Base-by-base conservation (phyloP, 1,140 invertebrate genomes). In the Drosophila parabipectinata region DNA sequence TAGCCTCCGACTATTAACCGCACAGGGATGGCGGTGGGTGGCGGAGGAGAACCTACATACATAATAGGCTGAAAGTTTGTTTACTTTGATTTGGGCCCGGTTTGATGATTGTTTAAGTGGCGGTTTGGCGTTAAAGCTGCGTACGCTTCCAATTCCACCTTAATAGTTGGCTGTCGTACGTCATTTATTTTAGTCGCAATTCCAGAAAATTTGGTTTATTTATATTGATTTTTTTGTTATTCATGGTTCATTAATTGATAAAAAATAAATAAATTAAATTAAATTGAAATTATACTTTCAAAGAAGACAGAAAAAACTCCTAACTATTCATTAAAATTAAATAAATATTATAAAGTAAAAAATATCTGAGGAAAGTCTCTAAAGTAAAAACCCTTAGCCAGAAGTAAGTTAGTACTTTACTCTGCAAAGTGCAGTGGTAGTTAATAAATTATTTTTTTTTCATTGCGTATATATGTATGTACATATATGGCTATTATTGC, bases 61-160 rank as follows among this genome's bases (percentile, higher is more conserved):
- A 34, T 60, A 18, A 24, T 41, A 39, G n/a, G 4, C 50, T 18
- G 37, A 51, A 73, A 52, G 15, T 55, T 73, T 55, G 69, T 73
- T 73, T 73, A 50, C 34, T 63, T 63, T 56, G 51, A 56, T 64
- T 64, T 69, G 24, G 57, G 51, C 21, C 44, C 41, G 15, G 21
- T 12, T n/a, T 34, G 61, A 54, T 57, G 41, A 56, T 56, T 74
- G 45, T 73, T 73, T 32, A 37, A 71, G 72, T 61, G 55, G 52
- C 45, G 37, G 47, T n/a, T 10, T 12, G 6, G 24, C 21, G 51
- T 60, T 44, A 8, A 26, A 8, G 8, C 26, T 50, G 41, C 44
- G 30, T 14, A 48, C 55, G 57, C 41, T 54, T 71, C 45, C 37
- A 45, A 12, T 55, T 56, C 14, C 30, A 41, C 47, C 54, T 15